Conservation (phyloP, 2,888 invertebrate species). For the Drosophila melanosoma region DNA sequence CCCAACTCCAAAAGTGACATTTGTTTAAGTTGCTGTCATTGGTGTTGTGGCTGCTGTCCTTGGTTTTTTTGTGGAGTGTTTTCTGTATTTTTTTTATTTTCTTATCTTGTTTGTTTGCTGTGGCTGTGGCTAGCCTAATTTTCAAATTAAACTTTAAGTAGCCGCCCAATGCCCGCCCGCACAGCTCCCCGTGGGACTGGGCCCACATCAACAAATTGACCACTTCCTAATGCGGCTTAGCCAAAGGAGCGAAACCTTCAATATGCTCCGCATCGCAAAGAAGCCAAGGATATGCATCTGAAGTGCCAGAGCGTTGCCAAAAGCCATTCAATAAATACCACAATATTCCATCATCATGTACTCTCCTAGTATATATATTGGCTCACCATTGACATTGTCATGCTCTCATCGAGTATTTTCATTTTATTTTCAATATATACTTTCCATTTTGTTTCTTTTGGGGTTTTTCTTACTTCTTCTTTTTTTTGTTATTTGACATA, state of each 20-base stretch:
- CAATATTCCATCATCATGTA: conserved; percentile 65
- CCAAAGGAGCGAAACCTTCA: conserved; percentile 42
- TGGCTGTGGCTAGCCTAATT: conserved; percentile 49
- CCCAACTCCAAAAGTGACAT: conserved; percentile 67
- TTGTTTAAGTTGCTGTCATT: conserved; percentile 64
- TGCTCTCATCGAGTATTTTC: conserved; percentile 73
- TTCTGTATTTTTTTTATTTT: conserved; percentile 40
- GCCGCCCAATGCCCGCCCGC: conserved; percentile 44
- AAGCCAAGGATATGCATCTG: conserved; percentile 32
- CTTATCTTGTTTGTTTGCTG: conserved; percentile 35
- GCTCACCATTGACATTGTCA: conserved; percentile 70
- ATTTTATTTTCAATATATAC: conserved; percentile 76
- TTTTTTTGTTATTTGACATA: conserved; percentile 27
- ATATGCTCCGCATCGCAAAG: conserved; percentile 21
- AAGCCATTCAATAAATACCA: conserved; percentile 78
- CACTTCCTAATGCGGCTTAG: conserved; percentile 50
- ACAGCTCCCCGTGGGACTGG: conserved; percentile 13
- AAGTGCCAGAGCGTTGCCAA: conserved; percentile 35
- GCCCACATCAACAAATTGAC: conserved; percentile 49
- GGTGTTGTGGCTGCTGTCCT: conserved; percentile 30
- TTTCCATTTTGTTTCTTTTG: conserved; percentile 49
- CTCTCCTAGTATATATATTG: conserved; percentile 22
- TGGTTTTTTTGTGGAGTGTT: conserved; percentile 10
- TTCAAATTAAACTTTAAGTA: conserved; percentile 74
- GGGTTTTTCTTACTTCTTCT: conserved; percentile 2